Base-by-base conservation (phyloP, 2,888 invertebrate species). In the Oxyteleia sp. region DNA sequence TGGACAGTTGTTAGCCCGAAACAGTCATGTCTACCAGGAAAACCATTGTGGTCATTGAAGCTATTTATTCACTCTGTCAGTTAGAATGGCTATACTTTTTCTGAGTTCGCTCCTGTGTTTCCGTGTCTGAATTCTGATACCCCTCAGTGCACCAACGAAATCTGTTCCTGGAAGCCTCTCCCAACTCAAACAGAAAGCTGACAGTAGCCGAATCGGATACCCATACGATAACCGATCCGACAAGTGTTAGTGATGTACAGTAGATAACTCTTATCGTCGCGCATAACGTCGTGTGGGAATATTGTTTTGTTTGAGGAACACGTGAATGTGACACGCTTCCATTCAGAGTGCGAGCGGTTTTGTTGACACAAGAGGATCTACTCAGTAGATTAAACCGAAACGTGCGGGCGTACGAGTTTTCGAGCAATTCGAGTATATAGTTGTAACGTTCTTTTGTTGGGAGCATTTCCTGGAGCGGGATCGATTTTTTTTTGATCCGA, bases 311-410 rank as follows among this genome's bases (percentile, higher is more conserved):
- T 47, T n/a, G 45, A 61, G 26, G 32, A 71, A 32, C 53, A 72
- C 43, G 61, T 63, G 61, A 74, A 63, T 26, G 16, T 55, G 74
- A 63, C 63, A 55, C 55, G 74, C 45, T 63, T 55, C 29, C 55
- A 57, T 69, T 57, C 57, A 38, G 32, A 23, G 26, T 29, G 13
- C 15, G 4, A 29, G 11, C 15, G 7, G 26, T 7, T 32, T 32
- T 61, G 61, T 47, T 63, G 72, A 63, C 72, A 43, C 41, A 47
- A 51, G 72, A 26, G 35, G 13, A 72, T 63, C 51, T 23, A 10
- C 20, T 20, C 15, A 20, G 51, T 23, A 51, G 51, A 51, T 51
- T 51, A 63, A 59, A 15, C 26, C 10, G 63, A 26, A 18, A 59
- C 10, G 35, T 32, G 57, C 75, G 64, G 15, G 26, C 18, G 57